Conservation (phyloP, 2,888 invertebrate species). For the Panzeria rudis region DNA sequence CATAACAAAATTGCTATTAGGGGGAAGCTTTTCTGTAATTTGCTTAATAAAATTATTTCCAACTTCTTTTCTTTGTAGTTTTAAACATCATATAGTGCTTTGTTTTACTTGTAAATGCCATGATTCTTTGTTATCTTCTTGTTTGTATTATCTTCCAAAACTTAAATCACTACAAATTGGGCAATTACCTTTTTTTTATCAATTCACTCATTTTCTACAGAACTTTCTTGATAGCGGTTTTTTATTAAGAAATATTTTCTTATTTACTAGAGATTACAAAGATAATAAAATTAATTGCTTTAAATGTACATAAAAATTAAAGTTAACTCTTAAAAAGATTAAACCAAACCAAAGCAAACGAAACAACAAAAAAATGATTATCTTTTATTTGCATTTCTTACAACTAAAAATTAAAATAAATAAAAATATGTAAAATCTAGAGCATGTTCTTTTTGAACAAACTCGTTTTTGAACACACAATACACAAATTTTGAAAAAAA, state of each 20-base stretch:
- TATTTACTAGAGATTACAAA: constrained; percentile 49
- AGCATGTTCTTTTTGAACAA: constrained; percentile 6
- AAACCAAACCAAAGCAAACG: background rate
- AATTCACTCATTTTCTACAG: background rate
- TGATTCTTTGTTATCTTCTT: background rate
- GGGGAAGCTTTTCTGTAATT: too few species aligned
- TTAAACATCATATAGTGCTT: too few species aligned
- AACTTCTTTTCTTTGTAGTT: too few species aligned
- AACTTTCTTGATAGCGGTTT: constrained; percentile 30
- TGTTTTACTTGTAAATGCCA: too few species aligned
- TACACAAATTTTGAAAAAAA: background rate
- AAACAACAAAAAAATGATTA: constrained; percentile 17
- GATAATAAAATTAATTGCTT: constrained; percentile 30
- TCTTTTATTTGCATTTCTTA: constrained; percentile 59
- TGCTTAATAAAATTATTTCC: too few species aligned
- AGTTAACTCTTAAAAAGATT: background rate
- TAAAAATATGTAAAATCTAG: constrained; percentile 35
- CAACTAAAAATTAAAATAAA: constrained; percentile 31
- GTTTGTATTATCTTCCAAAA: background rate
- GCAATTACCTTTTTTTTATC: constrained; percentile 3
- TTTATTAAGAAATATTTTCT: constrained; percentile 18
- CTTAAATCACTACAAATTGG: constrained; percentile 16
- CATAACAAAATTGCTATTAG: too few species aligned
- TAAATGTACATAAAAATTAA: constrained; percentile 14
- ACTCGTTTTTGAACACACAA: constrained; percentile 1